Evolutionary conservation across 2,797 vertebrate genomes (phyloP).

Genomic region (Pyrocephalus nanus): DNA sequence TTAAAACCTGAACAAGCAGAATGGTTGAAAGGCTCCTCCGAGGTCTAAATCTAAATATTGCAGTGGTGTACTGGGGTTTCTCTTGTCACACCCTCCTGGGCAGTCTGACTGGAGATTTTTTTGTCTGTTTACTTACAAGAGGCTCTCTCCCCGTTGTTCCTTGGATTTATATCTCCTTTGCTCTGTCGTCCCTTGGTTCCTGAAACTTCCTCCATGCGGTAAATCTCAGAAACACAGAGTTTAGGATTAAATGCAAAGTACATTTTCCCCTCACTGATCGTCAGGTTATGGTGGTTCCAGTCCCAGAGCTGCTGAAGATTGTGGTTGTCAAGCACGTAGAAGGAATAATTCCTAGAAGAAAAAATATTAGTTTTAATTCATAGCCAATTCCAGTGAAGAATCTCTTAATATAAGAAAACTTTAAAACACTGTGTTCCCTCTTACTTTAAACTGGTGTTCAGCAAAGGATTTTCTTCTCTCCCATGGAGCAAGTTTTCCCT

Average conservation of each 20-base stretch:
- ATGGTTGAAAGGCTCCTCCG: neutral
- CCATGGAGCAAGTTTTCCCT: neutral
- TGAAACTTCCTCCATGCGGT: constrained; percentile 91
- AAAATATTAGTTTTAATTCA: neutral
- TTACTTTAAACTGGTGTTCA: neutral
- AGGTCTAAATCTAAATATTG: neutral
- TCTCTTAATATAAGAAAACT: neutral
- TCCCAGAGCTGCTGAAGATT: constrained; percentile 96
- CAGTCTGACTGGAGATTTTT: neutral
- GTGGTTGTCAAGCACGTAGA: constrained; percentile 94
- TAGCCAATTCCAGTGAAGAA: neutral
- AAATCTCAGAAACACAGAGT: constrained; percentile 94
- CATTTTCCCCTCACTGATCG: constrained; percentile 89
- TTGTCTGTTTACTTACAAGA: constrained; percentile 86
- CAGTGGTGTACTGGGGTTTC: neutral
- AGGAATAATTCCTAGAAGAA: constrained; percentile 87
- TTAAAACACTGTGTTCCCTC: neutral
- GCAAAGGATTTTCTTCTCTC: neutral
- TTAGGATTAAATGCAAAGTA: constrained; percentile 95
- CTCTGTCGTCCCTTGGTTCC: constrained; percentile 83
- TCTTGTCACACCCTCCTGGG: neutral
- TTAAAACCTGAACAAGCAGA: neutral
- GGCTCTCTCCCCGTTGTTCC: constrained; percentile 94
- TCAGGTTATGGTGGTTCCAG: constrained; percentile 95
- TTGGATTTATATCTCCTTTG: constrained; percentile 86